Conservation (phyloP, 1,140 invertebrate species). For the Eumaeus atala region DNA sequence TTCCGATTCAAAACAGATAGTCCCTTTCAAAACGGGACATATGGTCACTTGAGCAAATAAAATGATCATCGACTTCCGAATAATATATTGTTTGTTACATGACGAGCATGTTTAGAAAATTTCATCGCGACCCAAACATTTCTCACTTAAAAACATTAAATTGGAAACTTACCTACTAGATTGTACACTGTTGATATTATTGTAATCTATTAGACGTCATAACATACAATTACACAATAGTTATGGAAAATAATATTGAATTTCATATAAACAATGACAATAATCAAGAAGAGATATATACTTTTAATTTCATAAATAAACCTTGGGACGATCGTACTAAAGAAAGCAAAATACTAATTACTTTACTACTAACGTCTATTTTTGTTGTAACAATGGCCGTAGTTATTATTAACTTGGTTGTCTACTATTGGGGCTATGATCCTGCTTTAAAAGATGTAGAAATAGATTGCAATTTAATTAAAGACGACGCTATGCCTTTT, state of each 20-base stretch:
- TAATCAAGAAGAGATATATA: conserved; percentile 30
- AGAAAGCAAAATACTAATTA: conserved; percentile 46
- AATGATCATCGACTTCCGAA: too few species aligned
- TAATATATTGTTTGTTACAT: too few species aligned
- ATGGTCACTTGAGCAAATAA: too few species aligned
- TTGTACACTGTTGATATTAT: too few species aligned
- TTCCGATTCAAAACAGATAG: too few species aligned
- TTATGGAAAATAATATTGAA: conserved; percentile 40
- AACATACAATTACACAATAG: neutral
- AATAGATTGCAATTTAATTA: conserved; percentile 45
- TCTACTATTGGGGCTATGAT: conserved; percentile 42
- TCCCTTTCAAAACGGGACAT: too few species aligned
- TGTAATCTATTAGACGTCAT: too few species aligned
- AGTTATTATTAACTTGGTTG: conserved; percentile 42
- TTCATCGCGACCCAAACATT: too few species aligned
- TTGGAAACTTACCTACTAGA: too few species aligned
- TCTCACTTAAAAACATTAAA: too few species aligned
- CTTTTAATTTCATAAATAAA: conserved; percentile 47
- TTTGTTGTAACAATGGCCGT: conserved; percentile 39
- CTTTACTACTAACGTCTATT: conserved; percentile 40
- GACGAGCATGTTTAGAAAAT: too few species aligned
- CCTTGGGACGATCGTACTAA: conserved; percentile 57
- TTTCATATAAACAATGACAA: conserved; percentile 34
- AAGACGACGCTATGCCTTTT: conserved; percentile 42
- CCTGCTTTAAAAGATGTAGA: conserved; percentile 21